Evolutionary conservation across 2,888 invertebrate genomes (phyloP), one percentile per base, ranked within the genome.

Genomic region (Gerris lacustris): DNA sequence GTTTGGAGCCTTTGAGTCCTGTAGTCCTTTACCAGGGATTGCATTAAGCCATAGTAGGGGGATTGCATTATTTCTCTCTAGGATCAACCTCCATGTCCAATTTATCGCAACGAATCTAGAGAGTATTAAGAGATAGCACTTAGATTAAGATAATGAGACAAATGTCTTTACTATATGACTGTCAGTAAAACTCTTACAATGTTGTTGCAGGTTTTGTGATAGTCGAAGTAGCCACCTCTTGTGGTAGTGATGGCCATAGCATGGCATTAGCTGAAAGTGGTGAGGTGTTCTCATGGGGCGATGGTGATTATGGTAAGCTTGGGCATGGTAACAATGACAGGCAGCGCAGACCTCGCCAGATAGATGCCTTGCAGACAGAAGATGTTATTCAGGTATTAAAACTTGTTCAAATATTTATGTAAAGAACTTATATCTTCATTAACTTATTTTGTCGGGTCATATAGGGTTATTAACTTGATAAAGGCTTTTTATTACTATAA

Each of bases 221-320:
- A n/a, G 84, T 83, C 11, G 84, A 86, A 76, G 77, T 87, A 70
- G 84, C 85, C 1, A 86, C 86, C 0, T 86, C 86, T 0, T 84
- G 85, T 70, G 87, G 87, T 2, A 85, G 86, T 1, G 87, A 87
- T 78, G 87, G 87, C 0, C 87, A 87, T 78, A 85, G 84, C 76
- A 79, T 87, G 75, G 87, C 87, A 1, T 77, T 87, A 69, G 85
- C 86, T 0, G 86, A 86, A 79, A 86, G 85, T 76, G 87, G 87
- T 0, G 87, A 87, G 78, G 86, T 87, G 44, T 87, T 86, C 77
- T 85, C 85, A 31, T 87, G 86, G 86, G 87, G 86, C 9, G 86
- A 87, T 77, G 87, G 87, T 0, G 86, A 87, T 78, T 86, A 86
- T 77, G 87, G 87, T 7, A 86, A 86, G 79, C 79, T 87, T 47